These are phyloP conservation scores for Lacerta agilis DNA, from an alignment of 2,797 vertebrate genomes.

Conservation along the genomic window DNA sequence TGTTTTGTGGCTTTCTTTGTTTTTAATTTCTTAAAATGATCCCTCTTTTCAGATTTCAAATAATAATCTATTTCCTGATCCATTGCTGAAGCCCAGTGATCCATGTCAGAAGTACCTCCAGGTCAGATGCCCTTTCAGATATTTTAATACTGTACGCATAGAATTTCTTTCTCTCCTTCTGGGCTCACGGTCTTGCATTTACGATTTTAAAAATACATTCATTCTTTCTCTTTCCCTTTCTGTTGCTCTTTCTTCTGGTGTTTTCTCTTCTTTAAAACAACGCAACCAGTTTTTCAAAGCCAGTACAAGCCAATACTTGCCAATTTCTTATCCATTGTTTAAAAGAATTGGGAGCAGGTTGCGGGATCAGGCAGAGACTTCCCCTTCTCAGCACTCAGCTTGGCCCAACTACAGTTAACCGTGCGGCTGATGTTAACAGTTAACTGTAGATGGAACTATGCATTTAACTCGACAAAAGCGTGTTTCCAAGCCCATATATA, in stretches of 20 bases:
- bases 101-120: slow-evolving; percentile 86
- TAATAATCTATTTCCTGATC: slow-evolving; percentile 80
- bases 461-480: background rate
- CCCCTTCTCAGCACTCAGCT: background rate
- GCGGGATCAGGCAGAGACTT: background rate
- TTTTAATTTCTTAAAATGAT: slow-evolving; percentile 81
- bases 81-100: slow-evolving; percentile 76
- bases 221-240: slow-evolving; percentile 33
- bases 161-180: slow-evolving; percentile 35
- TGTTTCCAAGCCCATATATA: background rate
- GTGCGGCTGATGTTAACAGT: background rate
- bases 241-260: background rate
- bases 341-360: background rate
- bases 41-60: slow-evolving; percentile 84
- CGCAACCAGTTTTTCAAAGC: background rate
- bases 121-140: slow-evolving; percentile 79
- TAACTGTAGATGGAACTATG: background rate
- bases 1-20: slow-evolving; percentile 41
- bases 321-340: background rate
- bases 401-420: background rate
- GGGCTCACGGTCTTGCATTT: slow-evolving; percentile 45
- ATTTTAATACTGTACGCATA: slow-evolving; percentile 58
- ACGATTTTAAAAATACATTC: slow-evolving; percentile 35
- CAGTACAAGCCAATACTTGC: background rate
- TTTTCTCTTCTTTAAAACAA: background rate